Base-by-base conservation (phyloP, 2,888 invertebrate genomes). In the Sussaba pulchella region DNA sequence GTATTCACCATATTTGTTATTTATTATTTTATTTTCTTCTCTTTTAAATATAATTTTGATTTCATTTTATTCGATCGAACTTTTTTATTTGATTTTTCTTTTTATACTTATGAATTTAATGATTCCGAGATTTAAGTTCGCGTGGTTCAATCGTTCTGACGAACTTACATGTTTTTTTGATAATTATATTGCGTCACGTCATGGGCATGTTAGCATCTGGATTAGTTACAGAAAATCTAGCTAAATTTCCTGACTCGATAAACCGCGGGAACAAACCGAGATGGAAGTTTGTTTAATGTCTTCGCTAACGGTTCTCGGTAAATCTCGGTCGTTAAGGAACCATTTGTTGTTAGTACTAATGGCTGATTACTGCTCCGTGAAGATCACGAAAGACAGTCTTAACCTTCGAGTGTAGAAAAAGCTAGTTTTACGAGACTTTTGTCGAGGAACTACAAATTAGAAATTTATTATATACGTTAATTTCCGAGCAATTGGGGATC, bases 261-360 rank as follows among this genome's bases (percentile, higher is more conserved):
- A 63, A 31, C 47, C 24, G 14, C 31, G 54, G 1, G 41, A 59
- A n/a, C 45, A 50, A n/a, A 57, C 8, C 2, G 12, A 43, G 41
- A 54, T 39, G 41, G 36, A 26, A 50, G 52, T 71, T 66, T 45
- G 66, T 43, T 31, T 50, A 59, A 57, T n/a, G 9, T 9, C 21
- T 45, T 9, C 39, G 19, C 50, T 67, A 76, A 76, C 75, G 79
- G 75, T 71, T 41, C 39, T 36, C 41, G 9, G 41, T 12, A 61
- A 67, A 76, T 75, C 67, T 45, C 64, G 45, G 54, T 80, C 75
- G 71, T 80, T 71, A 59, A 47, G 61, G 17, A 71, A 61, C 10
- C 69, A 21, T 79, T 54, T 54, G n/a, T 6, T 26, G 52, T 70
- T 74, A 12, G 50, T 41, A 66, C 52, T 52, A 67, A 71, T 76